phyloP scores from a whole-genome alignment of 2,113 vertebrate species.

The Cervus canadensis region DNA sequence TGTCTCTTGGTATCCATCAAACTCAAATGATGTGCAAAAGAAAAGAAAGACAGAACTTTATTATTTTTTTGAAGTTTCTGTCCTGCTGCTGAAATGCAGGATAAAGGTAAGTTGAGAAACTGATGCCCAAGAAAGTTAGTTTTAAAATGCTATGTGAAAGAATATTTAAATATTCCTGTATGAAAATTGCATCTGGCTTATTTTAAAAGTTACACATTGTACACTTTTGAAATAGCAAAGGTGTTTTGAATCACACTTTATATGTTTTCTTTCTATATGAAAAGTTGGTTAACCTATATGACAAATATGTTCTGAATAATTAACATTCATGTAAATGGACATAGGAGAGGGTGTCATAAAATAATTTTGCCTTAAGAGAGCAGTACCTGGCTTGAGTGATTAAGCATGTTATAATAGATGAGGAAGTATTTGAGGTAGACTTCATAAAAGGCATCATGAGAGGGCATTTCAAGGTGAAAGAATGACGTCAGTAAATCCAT shows the following conservation, averaged over 20 bases:
- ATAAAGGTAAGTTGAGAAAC: neutral
- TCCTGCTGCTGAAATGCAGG: neutral
- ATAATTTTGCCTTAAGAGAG: neutral
- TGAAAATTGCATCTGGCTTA: neutral
- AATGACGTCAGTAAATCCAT: neutral
- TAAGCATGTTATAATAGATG: neutral
- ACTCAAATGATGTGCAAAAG: slow-evolving; percentile 71
- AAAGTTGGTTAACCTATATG: neutral
- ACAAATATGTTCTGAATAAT: neutral
- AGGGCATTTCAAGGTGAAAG: neutral
- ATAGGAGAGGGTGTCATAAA: neutral
- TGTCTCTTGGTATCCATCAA: slow-evolving; percentile 70
- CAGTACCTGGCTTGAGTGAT: neutral
- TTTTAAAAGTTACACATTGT: neutral
- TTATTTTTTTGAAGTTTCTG: slow-evolving; percentile 5
- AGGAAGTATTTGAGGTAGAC: neutral
- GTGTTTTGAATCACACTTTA: neutral
- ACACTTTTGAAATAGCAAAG: neutral
- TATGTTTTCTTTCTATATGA: neutral
- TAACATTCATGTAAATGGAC: neutral
- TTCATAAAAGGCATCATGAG: neutral
- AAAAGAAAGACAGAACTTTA: slow-evolving; percentile 70
- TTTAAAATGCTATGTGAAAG: neutral
- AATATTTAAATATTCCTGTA: neutral
- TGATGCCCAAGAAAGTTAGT: neutral